Percentiles rank a stretch among this genome's conserved stretches.
These are phyloP conservation scores for Dryas iulia DNA, from an alignment of 1,140 invertebrate genomes.

Conservation along the genomic window DNA sequence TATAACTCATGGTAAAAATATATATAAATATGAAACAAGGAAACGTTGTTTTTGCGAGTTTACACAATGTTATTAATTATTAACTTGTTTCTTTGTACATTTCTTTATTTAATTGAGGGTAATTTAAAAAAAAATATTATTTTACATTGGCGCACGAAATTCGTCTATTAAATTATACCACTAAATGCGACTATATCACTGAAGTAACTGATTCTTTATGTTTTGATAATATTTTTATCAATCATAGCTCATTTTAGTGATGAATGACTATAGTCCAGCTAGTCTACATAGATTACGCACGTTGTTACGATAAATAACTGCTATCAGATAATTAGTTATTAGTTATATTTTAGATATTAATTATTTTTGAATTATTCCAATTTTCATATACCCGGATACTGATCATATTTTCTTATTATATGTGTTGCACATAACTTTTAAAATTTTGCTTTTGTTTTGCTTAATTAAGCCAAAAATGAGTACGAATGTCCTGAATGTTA, in stretches of 20 bases:
- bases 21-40: background rate
- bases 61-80: background rate
- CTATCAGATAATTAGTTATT: conserved; percentile 19
- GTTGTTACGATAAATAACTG: conserved; percentile 13
- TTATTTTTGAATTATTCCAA: too few relatives aligned
- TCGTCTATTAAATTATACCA: background rate
- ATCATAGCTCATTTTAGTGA: conserved; percentile 11
- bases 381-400: too few relatives aligned
- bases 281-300: conserved; percentile 16
- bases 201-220: background rate
- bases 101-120: background rate
- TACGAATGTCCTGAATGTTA: too few relatives aligned
- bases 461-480: too few relatives aligned
- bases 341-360: too few relatives aligned
- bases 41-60: background rate
- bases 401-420: too few relatives aligned
- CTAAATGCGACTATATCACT: background rate
- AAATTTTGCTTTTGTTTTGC: too few relatives aligned
- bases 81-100: background rate
- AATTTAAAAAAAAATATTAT: background rate
- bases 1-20: background rate
- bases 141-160: background rate
- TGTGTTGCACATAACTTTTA: too few relatives aligned
- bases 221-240: conserved; percentile 29
- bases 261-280: conserved; percentile 17